phyloP scores from a whole-genome alignment of 1,140 invertebrate species.

The Pseudomyrmex concolor region DNA sequence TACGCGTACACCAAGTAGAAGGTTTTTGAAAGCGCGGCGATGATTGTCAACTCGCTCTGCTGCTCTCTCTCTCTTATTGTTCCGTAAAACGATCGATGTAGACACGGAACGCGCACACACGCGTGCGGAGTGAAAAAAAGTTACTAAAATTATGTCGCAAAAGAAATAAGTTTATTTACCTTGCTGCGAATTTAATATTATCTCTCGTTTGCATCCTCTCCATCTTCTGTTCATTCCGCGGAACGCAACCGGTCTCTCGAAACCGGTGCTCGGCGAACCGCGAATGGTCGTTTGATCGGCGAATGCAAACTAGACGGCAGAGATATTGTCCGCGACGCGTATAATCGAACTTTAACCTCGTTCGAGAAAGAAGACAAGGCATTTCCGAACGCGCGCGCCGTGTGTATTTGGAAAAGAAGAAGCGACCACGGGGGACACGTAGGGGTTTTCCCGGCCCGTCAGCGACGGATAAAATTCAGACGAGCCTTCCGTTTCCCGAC shows the following conservation, averaged over 20 bases:
- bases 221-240: constrained; percentile 8
- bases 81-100: not conserved
- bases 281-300: constrained; percentile 78
- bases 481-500: constrained; percentile 23
- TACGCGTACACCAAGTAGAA: constrained; percentile 39
- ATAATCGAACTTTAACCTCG: constrained; percentile 79
- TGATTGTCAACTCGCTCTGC: no score
- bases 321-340: constrained; percentile 77
- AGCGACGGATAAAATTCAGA: constrained; percentile 6
- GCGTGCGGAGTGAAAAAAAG: not conserved
- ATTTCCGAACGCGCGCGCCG: constrained; percentile 61
- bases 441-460: constrained; percentile 12
- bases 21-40: not conserved
- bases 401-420: not conserved
- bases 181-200: not conserved
- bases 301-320: constrained; percentile 77
- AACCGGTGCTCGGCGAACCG: constrained; percentile 76
- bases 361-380: constrained; percentile 74
- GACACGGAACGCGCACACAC: no score
- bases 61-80: no score
- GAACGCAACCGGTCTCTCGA: constrained; percentile 63
- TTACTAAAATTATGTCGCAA: not conserved
- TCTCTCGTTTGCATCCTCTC: constrained; percentile 1
- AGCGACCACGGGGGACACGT: not conserved
- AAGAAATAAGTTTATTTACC: no score